Base-by-base conservation (phyloP, 2,797 vertebrate species). In the Micropoecilia bifurca region DNA sequence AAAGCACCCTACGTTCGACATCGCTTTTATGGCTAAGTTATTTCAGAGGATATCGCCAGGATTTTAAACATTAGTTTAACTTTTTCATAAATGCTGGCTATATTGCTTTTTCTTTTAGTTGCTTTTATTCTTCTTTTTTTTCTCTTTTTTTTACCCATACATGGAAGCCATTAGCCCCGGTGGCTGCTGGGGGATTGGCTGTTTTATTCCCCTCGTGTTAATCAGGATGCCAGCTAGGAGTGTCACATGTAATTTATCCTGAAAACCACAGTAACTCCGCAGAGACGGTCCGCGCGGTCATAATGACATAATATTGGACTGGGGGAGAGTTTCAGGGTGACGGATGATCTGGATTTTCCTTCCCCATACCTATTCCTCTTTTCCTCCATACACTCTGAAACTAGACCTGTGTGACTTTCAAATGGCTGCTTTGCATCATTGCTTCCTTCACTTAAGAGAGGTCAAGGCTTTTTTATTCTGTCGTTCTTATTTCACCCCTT, bases 141-240 rank as follows among this genome's bases (percentile, higher is more conserved):
- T 48, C 5, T 20, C 46, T 82, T 83, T 22, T 69, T 68, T 72
- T 71, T 78, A 63, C 28, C 71, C 82, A 83, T 92, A 90, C 84
- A 92, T 93, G 88, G 92, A 94, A 94, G 90, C 91, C 84, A 91
- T 93, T 92, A 90, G 85, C 81, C 47, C 85, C 43, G 63, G 74
- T 80, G 86, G 87, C 91, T 88, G 84, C 89, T 83, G 84, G 85
- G 85, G 88, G 79, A 90, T 80, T 74, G 90, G 82, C 85, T 86
- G 78, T 92, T 92, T 92, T 89, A 92, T 89, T 91, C 90, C 83
- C 87, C 85, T 76, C 59, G 79, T 86, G 88, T 94, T 94, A 92
- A 94, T 94, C 91, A 88, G 92, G 84, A 91, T 87, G 88, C 94
- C 92, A 94, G 88, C 90, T 89, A 90, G 91, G 91, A 93, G 88